A percentile compares a stretch with the other conserved stretches of the same genome.
phyloP scores from a whole-genome alignment of 1,140 invertebrate species.

The Drosophila hydei region DNA sequence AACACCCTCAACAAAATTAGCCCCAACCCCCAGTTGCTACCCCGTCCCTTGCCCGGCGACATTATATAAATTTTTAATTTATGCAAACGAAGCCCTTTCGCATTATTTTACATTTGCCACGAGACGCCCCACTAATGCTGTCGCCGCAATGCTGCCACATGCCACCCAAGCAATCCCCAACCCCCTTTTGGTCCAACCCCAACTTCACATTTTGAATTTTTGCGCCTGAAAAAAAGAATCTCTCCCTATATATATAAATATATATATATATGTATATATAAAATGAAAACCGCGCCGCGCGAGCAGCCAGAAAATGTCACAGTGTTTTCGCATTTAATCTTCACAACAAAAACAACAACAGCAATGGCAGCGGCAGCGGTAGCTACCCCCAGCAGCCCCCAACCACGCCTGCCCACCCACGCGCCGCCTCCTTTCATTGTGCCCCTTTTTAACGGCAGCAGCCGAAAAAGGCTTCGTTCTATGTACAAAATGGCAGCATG shows the following conservation, averaged over 20 bases:
- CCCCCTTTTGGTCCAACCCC: conserved; percentile 20
- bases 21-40: neutral
- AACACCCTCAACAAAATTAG: conserved; percentile 46
- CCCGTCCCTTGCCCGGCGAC: conserved; percentile 35
- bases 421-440: conserved; percentile 72
- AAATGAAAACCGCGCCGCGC: conserved; percentile 54
- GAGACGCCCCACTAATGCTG: conserved; percentile 77
- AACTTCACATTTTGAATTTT: conserved; percentile 60
- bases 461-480: conserved; percentile 74
- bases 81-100: conserved; percentile 83
- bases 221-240: conserved; percentile 7
- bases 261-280: conserved; percentile 11
- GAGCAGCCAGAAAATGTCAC: conserved; percentile 81
- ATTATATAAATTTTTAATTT: conserved; percentile 83
- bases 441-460: conserved; percentile 62
- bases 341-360: conserved; percentile 60
- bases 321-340: conserved; percentile 82
- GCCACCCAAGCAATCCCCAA: conserved; percentile 10
- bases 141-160: conserved; percentile 48
- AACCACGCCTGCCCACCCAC: conserved; percentile 16
- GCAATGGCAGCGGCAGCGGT: conserved; percentile 12
- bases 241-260: neutral
- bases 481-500: conserved; percentile 71
- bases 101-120: conserved; percentile 83
- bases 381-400: neutral